Evolutionary conservation across 2,113 vertebrate genomes (phyloP).

Genomic region (Siniperca knerii): DNA sequence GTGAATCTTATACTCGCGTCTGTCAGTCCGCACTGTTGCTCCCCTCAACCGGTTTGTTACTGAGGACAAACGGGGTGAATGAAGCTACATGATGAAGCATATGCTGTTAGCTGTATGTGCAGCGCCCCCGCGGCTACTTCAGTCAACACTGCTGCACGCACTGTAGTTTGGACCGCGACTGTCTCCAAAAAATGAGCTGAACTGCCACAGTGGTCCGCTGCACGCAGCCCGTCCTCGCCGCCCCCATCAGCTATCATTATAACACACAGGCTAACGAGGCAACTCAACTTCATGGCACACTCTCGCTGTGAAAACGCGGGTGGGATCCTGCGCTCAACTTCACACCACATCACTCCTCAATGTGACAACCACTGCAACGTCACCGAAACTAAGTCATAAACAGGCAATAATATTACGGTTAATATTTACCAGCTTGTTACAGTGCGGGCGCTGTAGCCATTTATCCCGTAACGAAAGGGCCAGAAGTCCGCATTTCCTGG

Average conservation of each 20-base stretch:
- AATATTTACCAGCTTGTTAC: slow-evolving; percentile 80
- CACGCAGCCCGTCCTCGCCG: slow-evolving; percentile 11
- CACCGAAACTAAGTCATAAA: slow-evolving; percentile 19
- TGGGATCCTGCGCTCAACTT: slow-evolving; percentile 61
- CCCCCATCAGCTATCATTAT: neutral
- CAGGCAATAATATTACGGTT: slow-evolving; percentile 15
- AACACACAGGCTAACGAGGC: slow-evolving; percentile 4
- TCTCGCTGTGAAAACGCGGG: slow-evolving; percentile 1
- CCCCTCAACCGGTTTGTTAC: neutral
- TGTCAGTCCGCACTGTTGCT: slow-evolving; percentile 26
- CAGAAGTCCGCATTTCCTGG: slow-evolving; percentile 83
- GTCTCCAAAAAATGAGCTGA: slow-evolving; percentile 2
- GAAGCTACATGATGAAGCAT: slow-evolving; percentile 45
- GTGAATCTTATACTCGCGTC: neutral
- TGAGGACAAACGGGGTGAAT: slow-evolving; percentile 31
- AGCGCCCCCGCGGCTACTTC: slow-evolving; percentile 32
- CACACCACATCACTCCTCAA: slow-evolving; percentile 6
- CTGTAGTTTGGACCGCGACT: slow-evolving; percentile 11
- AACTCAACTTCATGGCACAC: slow-evolving; percentile 54
- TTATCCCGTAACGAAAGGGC: slow-evolving; percentile 75
- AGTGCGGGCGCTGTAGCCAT: slow-evolving; percentile 69
- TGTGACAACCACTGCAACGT: slow-evolving; percentile 19
- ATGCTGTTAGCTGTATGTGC: slow-evolving; percentile 56
- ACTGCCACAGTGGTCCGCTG: neutral
- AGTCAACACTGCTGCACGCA: neutral